Evolutionary conservation across 2,797 vertebrate genomes (phyloP), one percentile per base, ranked within the genome.

Genomic region (Coilia nasus): DNA sequence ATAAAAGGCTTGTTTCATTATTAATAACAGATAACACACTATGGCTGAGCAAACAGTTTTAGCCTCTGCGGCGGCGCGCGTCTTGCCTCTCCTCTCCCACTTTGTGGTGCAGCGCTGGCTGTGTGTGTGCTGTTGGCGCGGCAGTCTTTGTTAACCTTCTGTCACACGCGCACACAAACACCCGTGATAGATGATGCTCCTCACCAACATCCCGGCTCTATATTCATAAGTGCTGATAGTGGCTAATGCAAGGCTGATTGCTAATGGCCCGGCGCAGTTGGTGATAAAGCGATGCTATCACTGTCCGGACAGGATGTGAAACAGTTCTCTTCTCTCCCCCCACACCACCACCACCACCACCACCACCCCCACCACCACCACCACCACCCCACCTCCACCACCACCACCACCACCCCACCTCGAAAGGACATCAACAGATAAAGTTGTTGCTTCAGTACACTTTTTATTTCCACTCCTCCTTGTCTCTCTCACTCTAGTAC

Each of bases 241-340:
- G 90, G 91, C 94, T 95, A 94, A 95, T 96, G 94, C 93, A 93
- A 91, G 92, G 82, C 85, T 91, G 93, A 89, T 91, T 95, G 95
- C 94, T 95, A 95, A 95, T 95, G 94, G 95, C 91, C 90, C 87
- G 93, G 94, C 93, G 94, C 94, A 93, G 92, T 90, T 87, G 84
- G 93, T 95, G 95, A 96, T 95, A 94, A 89, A 75, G 94, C 93
- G 93, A 95, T 95, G 93, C 93, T 95, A 95, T 95, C 95, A 84
- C 83, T 87, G 86, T 89, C 90, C 88, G 90, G 92, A 89, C 90
- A 85, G 93, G 93, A 95, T 94, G 93, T 93, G 94, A 94, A 94
- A 93, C 93, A 93, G 92, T 92, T 93, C 89, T 92, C 89, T 89
- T 86, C 89, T 54, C 90, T 88, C 91, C 87, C 91, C 89, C 87